A percentile compares a stretch with the other conserved stretches of the same genome.
phyloP scores from a whole-genome alignment of 2,888 invertebrate genomes.

The Phortica okadai region DNA sequence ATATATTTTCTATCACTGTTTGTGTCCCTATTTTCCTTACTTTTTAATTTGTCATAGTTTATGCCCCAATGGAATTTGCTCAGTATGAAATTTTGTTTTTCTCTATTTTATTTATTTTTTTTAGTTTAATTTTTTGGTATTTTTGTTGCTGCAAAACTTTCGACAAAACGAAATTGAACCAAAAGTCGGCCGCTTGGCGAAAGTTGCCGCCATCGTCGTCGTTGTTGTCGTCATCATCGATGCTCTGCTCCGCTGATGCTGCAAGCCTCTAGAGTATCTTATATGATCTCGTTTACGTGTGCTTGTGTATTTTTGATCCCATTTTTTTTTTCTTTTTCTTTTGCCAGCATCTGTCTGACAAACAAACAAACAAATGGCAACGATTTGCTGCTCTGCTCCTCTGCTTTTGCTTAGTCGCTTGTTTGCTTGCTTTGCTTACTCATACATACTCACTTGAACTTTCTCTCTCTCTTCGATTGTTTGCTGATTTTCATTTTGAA shows the following conservation, averaged over 20 bases:
- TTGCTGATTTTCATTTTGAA: not conserved
- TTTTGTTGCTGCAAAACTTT: too few species aligned
- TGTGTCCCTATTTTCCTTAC: too few species aligned
- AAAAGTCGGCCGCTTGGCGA: too few species aligned
- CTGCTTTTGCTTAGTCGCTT: constrained; percentile 14
- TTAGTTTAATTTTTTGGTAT: constrained; percentile 25
- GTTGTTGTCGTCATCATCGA: too few species aligned
- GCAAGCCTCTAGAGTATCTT: constrained; percentile 37
- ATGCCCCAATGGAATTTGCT: too few species aligned
- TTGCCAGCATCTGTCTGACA: constrained; percentile 24
- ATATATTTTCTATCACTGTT: too few species aligned
- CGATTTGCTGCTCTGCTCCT: not conserved
- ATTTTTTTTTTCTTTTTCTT: constrained; percentile 22
- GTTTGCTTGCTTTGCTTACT: not conserved
- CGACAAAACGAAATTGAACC: too few species aligned
- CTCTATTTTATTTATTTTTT: not conserved
- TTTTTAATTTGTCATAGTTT: too few species aligned
- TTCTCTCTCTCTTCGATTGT: constrained; percentile 33
- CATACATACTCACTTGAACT: not conserved
- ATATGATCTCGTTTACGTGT: not conserved
- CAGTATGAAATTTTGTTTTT: too few species aligned
- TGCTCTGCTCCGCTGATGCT: too few species aligned
- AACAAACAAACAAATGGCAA: not conserved
- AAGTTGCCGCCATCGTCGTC: too few species aligned
- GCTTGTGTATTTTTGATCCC: constrained; percentile 40